These are phyloP conservation scores for Myzus persicae DNA, from an alignment of 1,140 invertebrate species.

Conservation along the genomic window DNA sequence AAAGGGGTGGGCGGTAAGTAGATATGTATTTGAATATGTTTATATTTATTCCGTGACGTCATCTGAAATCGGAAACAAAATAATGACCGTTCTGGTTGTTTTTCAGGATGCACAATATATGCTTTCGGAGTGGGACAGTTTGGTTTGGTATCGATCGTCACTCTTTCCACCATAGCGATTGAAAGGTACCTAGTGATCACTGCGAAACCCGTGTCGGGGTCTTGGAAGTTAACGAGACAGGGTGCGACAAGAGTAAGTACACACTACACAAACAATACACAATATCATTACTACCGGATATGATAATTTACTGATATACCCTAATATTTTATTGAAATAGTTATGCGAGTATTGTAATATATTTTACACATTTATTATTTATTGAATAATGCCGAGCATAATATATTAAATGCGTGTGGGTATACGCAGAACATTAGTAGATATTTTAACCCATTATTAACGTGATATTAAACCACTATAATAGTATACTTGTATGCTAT, in stretches of 20 bases:
- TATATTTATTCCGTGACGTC: not conserved
- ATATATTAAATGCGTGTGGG: too few relatives aligned
- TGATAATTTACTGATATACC: not conserved
- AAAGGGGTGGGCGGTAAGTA: not conserved
- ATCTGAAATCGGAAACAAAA: not conserved
- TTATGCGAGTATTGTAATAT: too few relatives aligned
- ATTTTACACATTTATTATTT: too few relatives aligned
- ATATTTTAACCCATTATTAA: too few relatives aligned
- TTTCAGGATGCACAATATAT: constrained; percentile 67
- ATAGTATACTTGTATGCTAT: too few relatives aligned
- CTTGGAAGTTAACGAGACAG: constrained; percentile 63
- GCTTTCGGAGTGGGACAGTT: constrained; percentile 67
- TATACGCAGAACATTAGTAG: too few relatives aligned
- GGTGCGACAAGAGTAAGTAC: constrained; percentile 62
- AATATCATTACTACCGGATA: not conserved
- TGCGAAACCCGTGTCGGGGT: constrained; percentile 65
- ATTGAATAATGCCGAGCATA: too few relatives aligned
- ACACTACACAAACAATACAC: not conserved
- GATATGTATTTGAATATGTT: not conserved
- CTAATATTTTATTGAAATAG: not conserved
- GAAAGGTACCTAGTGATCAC: constrained; percentile 69
- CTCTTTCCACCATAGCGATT: constrained; percentile 67
- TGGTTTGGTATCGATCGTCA: constrained; percentile 68
- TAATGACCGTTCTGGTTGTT: not conserved
- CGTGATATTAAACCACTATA: too few relatives aligned